phyloP scores from a whole-genome alignment of 2,113 vertebrate species.

The Nibea coibor region DNA sequence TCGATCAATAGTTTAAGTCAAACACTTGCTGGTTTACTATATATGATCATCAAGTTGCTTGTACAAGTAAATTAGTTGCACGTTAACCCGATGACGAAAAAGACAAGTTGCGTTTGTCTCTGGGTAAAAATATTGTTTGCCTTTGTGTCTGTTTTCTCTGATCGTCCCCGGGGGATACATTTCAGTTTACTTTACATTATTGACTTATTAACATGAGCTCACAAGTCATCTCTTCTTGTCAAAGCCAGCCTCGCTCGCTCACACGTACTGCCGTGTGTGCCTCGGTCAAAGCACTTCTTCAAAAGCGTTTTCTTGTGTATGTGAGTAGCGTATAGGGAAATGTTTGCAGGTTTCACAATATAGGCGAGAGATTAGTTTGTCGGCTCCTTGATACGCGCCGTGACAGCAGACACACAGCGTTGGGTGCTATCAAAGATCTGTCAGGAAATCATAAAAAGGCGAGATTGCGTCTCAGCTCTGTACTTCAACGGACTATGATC shows the following conservation, averaged over 20 bases:
- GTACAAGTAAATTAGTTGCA: background rate
- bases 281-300: conserved; percentile 37
- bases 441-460: conserved; percentile 18
- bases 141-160: background rate
- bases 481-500: conserved; percentile 15
- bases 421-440: background rate
- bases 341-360: conserved; percentile 47
- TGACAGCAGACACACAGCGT: background rate
- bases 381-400: background rate
- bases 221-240: background rate
- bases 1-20: too few relatives aligned
- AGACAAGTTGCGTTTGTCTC: too few relatives aligned
- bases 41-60: background rate
- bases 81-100: background rate
- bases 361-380: conserved; percentile 16
- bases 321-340: conserved; percentile 10
- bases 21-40: too few relatives aligned
- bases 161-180: background rate
- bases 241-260: background rate
- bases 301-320: background rate
- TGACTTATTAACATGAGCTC: conserved; percentile 24
- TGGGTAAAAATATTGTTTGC: background rate
- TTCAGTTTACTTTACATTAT: background rate
- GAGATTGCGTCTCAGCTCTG: conserved; percentile 1
- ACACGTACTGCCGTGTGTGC: background rate